Conservation (phyloP, 1,140 invertebrate genomes). For the Trichoplusia ni region DNA sequence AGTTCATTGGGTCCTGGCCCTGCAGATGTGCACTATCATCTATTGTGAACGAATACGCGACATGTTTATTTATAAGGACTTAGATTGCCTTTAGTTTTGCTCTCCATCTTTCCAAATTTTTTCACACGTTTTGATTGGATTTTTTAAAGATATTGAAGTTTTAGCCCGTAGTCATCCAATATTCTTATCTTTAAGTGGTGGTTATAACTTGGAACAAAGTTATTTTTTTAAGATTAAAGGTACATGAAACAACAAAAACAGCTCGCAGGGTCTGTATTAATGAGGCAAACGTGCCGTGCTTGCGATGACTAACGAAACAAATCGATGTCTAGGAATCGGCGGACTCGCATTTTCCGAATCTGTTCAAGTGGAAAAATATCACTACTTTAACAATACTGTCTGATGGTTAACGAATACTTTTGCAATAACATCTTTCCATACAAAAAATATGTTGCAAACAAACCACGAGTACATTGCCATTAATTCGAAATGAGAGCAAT, state of each 20-base stretch:
- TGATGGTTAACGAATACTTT: too few relatives aligned
- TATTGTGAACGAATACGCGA: conserved; percentile 37
- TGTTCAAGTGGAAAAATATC: conserved; percentile 34
- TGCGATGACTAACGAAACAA: conserved; percentile 32
- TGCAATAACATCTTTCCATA: too few relatives aligned
- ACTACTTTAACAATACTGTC: conserved; percentile 16
- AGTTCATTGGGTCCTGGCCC: conserved; percentile 43
- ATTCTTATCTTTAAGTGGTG: too few relatives aligned
- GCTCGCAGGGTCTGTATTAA: conserved; percentile 36
- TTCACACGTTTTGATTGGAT: too few relatives aligned
- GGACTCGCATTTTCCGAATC: conserved; percentile 31
- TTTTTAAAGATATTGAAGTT: too few relatives aligned
- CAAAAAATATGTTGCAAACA: too few relatives aligned
- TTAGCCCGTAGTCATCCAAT: too few relatives aligned
- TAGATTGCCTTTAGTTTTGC: conserved; percentile 20
- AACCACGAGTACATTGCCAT: too few relatives aligned
- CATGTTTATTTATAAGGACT: conserved; percentile 27
- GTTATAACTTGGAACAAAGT: too few relatives aligned
- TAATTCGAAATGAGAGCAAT: too few relatives aligned
- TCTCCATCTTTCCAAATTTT: too few relatives aligned
- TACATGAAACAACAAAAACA: conserved; percentile 14
- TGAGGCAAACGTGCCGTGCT: conserved; percentile 40
- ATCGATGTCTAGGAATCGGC: conserved; percentile 41
- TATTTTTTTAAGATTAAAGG: not conserved
- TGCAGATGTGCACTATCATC: conserved; percentile 61